Conservation (phyloP, 2,113 vertebrate species). For the Onychostruthus taczanowskii region DNA sequence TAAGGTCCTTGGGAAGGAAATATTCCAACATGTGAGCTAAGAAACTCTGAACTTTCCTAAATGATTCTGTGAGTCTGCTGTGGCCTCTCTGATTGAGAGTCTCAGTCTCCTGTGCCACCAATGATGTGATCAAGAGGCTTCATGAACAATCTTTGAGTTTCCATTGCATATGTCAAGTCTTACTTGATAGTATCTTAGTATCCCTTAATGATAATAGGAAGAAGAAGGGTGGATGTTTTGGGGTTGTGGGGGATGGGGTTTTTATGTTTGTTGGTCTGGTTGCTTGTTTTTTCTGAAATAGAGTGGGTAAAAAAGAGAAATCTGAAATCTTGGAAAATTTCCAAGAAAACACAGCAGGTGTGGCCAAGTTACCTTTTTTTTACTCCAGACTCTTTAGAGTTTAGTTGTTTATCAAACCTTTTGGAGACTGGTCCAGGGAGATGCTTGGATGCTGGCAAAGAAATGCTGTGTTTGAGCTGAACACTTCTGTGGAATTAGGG, state of each 20-base stretch:
- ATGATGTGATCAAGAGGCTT: rapidly evolving
- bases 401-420: not conserved
- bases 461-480: not conserved
- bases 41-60: not conserved
- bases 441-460: not conserved
- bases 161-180: rapidly evolving
- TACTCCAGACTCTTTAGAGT: not conserved
- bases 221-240: not conserved
- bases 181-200: not conserved
- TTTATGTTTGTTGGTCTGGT: not conserved
- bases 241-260: not conserved
- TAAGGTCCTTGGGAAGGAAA: not conserved
- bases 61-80: not conserved
- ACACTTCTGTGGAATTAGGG: not conserved
- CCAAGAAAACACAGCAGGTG: not conserved
- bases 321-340: not conserved
- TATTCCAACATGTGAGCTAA: not conserved
- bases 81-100: not conserved
- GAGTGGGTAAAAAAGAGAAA: not conserved
- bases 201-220: not conserved
- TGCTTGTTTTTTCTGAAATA: not conserved
- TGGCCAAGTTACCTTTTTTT: not conserved
- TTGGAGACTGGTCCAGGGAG: not conserved
- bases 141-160: not conserved
- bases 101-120: not conserved